Evolutionary conservation across 2,797 vertebrate genomes (phyloP).

Genomic region (Tapirus indicus): DNA sequence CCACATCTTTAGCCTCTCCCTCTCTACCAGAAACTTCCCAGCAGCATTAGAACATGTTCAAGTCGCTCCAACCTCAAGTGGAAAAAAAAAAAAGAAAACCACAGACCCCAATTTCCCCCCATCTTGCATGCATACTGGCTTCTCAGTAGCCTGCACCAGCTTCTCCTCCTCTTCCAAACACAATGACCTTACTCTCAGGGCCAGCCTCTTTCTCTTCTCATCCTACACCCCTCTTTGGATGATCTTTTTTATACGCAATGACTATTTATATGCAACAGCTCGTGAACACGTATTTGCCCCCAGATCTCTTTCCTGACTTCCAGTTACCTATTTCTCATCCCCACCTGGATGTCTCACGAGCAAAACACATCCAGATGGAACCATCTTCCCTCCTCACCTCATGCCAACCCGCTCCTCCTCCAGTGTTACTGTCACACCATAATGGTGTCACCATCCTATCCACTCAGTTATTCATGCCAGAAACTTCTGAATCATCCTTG

Average conservation of each 20-base stretch:
- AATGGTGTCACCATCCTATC: background rate
- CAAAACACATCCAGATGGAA: background rate
- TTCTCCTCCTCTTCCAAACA: background rate
- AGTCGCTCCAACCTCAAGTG: background rate
- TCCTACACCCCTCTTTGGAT: background rate
- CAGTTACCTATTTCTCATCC: background rate
- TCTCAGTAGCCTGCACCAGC: background rate
- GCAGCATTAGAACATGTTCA: background rate
- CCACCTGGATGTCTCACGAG: background rate
- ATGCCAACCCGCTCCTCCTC: background rate
- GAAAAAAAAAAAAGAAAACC: background rate
- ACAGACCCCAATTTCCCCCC: background rate
- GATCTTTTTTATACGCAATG: background rate
- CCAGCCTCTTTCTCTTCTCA: background rate
- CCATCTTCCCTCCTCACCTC: background rate
- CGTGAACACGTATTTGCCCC: background rate
- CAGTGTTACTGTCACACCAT: background rate
- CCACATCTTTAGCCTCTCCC: background rate
- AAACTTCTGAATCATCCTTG: constrained; percentile 29
- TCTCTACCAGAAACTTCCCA: background rate
- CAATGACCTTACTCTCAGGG: background rate
- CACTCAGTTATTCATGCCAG: constrained; percentile 14
- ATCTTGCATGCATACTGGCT: background rate
- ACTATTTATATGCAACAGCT: background rate
- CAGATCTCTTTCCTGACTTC: background rate